Conservation (phyloP, 35 echinoderm and acorn worm species). For the Apostichopus japonicus region DNA sequence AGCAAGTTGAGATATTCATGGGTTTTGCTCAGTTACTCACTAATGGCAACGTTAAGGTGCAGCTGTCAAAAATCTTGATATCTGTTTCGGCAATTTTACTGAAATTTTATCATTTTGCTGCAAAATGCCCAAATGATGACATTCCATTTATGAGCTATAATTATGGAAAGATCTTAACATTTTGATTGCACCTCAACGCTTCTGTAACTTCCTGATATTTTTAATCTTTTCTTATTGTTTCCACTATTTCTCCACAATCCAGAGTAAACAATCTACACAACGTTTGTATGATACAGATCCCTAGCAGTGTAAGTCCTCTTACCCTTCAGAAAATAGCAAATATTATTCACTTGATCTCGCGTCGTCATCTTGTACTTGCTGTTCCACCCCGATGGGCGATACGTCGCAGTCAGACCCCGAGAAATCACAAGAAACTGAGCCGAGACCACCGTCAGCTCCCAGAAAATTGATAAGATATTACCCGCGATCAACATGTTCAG, state of each 20-base stretch:
- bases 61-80: no score
- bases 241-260: neutral
- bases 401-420: slow-evolving; percentile 68
- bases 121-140: no score
- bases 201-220: neutral
- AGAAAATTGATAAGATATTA: slow-evolving; percentile 76
- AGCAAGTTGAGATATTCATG: no score
- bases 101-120: no score
- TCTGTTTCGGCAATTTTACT: no score
- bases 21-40: no score
- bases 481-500: slow-evolving; percentile 51
- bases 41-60: no score
- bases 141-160: neutral
- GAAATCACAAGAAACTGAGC: slow-evolving; percentile 71
- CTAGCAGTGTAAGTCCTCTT: slow-evolving; percentile 64
- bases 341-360: slow-evolving; percentile 64
- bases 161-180: neutral
- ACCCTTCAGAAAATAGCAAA: slow-evolving; percentile 80
- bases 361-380: slow-evolving; percentile 9
- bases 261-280: neutral
- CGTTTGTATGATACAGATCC: slow-evolving; percentile 41
- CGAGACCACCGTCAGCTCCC: slow-evolving; percentile 69
- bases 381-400: slow-evolving; percentile 8
- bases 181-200: no score
- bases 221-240: neutral